phyloP scores from a whole-genome alignment of 2,888 invertebrate genomes.

The Fragum whitleyi region DNA sequence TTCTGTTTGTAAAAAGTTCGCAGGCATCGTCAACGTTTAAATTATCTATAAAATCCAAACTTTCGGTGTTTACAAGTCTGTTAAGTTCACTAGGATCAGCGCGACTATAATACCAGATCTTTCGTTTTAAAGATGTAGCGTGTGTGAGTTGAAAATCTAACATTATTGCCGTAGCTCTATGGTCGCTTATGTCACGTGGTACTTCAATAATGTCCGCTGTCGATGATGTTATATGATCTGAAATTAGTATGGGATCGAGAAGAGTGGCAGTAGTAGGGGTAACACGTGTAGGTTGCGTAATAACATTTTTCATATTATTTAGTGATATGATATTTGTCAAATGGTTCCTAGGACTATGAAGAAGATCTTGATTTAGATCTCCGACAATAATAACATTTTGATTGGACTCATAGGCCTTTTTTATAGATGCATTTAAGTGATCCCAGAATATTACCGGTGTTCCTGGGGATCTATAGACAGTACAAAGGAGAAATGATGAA shows the following conservation, averaged over 20 bases:
- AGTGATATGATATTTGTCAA: not conserved
- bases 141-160: not conserved
- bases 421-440: not conserved
- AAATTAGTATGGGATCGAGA: constrained; percentile 12
- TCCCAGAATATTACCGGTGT: not conserved
- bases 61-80: not conserved
- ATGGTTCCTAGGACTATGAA: not conserved
- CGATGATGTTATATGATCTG: not conserved
- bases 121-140: not conserved
- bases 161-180: constrained; percentile 13
- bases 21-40: not conserved
- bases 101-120: not conserved
- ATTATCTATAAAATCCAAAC: not conserved
- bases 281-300: constrained; percentile 2
- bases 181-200: not conserved
- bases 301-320: constrained; percentile 5
- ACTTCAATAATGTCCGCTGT: not conserved
- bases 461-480: not conserved
- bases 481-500: constrained; percentile 3
- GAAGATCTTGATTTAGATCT: constrained; percentile 16
- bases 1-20: not conserved
- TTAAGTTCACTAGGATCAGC: not conserved
- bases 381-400: constrained; percentile 1
- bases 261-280: not conserved
- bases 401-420: not conserved